A percentile compares a stretch with the other conserved stretches of the same genome.
phyloP scores from a whole-genome alignment of 1,140 invertebrate species.

The Platorchestia sp. region DNA sequence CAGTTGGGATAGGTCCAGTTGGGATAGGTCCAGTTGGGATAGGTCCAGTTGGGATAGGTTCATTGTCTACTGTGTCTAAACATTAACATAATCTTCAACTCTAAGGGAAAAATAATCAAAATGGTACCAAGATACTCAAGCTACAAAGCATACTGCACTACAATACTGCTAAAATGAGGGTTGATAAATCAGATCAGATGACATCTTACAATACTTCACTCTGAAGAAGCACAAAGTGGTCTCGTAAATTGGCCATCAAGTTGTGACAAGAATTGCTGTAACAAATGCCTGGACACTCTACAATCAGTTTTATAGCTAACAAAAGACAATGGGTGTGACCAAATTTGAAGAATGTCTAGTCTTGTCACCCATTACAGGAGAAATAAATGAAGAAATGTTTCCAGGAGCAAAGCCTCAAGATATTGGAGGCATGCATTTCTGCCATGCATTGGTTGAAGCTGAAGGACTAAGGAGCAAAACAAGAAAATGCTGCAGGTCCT shows the following conservation, averaged over 20 bases:
- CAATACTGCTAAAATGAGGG: constrained; percentile 71
- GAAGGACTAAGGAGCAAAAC: too few species aligned
- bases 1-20: too few species aligned
- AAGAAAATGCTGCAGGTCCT: not conserved
- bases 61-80: constrained; percentile 70
- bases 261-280: constrained; percentile 57
- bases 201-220: constrained; percentile 69
- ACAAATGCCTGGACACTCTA: constrained; percentile 56
- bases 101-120: constrained; percentile 61
- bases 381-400: constrained; percentile 19
- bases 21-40: too few species aligned
- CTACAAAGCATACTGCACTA: constrained; percentile 71
- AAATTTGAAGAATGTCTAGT: constrained; percentile 55
- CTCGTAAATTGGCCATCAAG: constrained; percentile 60
- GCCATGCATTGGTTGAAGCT: constrained; percentile 41
- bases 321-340: constrained; percentile 29
- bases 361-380: constrained; percentile 48
- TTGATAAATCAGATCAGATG: constrained; percentile 72
- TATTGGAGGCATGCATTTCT: not conserved
- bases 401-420: constrained; percentile 29
- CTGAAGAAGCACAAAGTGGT: constrained; percentile 65
- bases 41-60: too few species aligned
- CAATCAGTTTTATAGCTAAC: constrained; percentile 50
- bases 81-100: constrained; percentile 67
- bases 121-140: constrained; percentile 68